Evolutionary conservation across 1,140 invertebrate genomes (phyloP).

Genomic region (Drosophila guanche): DNA sequence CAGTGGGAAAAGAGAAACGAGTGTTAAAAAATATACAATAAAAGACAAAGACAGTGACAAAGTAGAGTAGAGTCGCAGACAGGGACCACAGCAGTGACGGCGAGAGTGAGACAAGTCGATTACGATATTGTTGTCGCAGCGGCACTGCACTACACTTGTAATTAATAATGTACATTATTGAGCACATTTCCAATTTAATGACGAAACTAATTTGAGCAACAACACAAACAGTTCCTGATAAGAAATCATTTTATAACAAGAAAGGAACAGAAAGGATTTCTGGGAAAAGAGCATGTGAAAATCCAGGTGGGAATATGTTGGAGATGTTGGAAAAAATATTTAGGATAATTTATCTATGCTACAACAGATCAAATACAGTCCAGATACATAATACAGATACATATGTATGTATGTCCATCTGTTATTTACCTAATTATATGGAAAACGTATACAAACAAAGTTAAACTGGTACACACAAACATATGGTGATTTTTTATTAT

Average conservation of each 20-base stretch:
- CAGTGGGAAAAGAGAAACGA: slow-evolving; percentile 5
- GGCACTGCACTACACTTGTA: slow-evolving; percentile 29
- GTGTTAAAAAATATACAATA: slow-evolving; percentile 15
- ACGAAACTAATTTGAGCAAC: slow-evolving; percentile 41
- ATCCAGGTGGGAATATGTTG: too few species aligned
- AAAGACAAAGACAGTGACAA: slow-evolving; percentile 7
- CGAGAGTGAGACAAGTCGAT: slow-evolving; percentile 21
- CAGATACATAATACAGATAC: background rate
- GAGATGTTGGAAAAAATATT: too few species aligned
- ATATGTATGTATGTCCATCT: background rate
- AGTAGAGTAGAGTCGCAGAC: too few species aligned
- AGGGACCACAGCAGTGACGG: too few species aligned
- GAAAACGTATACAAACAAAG: background rate
- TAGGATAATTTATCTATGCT: slow-evolving; percentile 1
- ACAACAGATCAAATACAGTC: background rate
- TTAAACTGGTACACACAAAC: slow-evolving; percentile 7
- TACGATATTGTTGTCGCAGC: slow-evolving; percentile 25
- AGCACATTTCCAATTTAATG: slow-evolving; percentile 27
- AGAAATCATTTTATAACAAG: slow-evolving; percentile 32
- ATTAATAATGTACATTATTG: slow-evolving; percentile 42
- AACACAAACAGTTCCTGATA: too few species aligned
- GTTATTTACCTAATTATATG: slow-evolving; percentile 29
- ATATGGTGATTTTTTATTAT: slow-evolving; percentile 29
- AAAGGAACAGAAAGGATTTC: slow-evolving; percentile 12
- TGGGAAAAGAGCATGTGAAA: slow-evolving; percentile 17